These are phyloP conservation scores for Zaprionus capensis DNA, from an alignment of 1,140 invertebrate genomes.

Conservation along the genomic window DNA sequence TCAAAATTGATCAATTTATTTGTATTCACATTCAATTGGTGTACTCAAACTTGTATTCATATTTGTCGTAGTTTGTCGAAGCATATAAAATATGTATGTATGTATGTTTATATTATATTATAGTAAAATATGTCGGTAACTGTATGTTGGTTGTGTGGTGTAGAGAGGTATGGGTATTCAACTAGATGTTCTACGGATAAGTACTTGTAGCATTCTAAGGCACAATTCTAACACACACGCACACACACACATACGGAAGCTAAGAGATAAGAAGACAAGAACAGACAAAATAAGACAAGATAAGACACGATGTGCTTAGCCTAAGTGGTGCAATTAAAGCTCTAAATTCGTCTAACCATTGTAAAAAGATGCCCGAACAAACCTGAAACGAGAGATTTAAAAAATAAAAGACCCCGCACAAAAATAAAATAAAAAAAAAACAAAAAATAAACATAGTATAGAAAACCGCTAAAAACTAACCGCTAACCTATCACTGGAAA, in stretches of 20 bases:
- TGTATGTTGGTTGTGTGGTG: neutral
- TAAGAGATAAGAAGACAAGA: neutral
- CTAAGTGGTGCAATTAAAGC: conserved; percentile 16
- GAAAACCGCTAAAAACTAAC: neutral
- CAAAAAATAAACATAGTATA: neutral
- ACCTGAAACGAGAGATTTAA: conserved; percentile 12
- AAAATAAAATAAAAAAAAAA: neutral
- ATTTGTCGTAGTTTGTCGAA: neutral
- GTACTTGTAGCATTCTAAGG: conserved; percentile 10
- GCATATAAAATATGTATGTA: neutral
- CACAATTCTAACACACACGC: neutral
- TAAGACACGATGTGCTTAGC: neutral
- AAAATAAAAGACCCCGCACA: conserved; percentile 6
- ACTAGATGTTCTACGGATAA: conserved; percentile 18
- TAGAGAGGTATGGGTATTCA: conserved; percentile 4
- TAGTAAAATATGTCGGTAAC: neutral
- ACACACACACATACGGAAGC: neutral
- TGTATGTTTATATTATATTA: neutral
- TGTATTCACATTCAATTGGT: neutral
- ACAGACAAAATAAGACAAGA: conserved; percentile 8
- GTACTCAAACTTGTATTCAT: neutral
- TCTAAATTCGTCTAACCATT: conserved; percentile 24
- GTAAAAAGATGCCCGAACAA: conserved; percentile 3
- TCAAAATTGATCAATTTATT: neutral
- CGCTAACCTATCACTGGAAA: conserved; percentile 3